Percentiles rank a stretch among this genome's conserved stretches.
phyloP scores from a whole-genome alignment of 2,888 invertebrate species.

The Muscina levida region DNA sequence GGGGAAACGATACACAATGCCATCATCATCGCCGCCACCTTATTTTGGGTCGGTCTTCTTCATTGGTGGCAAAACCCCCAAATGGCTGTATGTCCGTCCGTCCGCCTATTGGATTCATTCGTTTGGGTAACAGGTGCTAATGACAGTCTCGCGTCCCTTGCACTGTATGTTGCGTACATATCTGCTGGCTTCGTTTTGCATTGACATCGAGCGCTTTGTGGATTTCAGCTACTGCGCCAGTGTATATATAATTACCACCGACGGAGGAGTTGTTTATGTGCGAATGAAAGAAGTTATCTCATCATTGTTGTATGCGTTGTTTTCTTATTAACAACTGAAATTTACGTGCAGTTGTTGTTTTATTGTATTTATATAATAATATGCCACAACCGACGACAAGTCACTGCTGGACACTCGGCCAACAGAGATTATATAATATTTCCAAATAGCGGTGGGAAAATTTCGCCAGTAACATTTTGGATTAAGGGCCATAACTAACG shows the following conservation, averaged over 20 bases:
- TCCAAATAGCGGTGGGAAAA: background rate
- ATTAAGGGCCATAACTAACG: background rate
- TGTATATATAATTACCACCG: conserved; percentile 6
- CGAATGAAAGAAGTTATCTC: conserved; percentile 53
- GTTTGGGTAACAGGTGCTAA: conserved; percentile 70
- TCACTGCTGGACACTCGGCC: conserved; percentile 27
- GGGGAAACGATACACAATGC: conserved; percentile 51
- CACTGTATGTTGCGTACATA: background rate
- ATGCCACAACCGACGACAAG: background rate
- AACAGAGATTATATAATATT: conserved; percentile 34
- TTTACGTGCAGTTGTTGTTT: conserved; percentile 27
- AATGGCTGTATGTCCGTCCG: background rate
- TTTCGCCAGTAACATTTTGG: background rate
- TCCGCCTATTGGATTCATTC: background rate
- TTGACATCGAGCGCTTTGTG: conserved; percentile 36
- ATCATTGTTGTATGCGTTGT: conserved; percentile 29
- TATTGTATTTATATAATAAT: conserved; percentile 24
- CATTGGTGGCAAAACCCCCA: background rate
- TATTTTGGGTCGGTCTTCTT: too few species aligned
- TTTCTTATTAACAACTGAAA: conserved; percentile 48
- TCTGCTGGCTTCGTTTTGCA: conserved; percentile 41
- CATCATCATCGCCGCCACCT: conserved; percentile 43
- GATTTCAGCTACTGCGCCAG: background rate
- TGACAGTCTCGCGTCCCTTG: conserved; percentile 70
- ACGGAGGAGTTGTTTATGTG: conserved; percentile 17